Base-by-base conservation (phyloP, 2,113 vertebrate genomes). In the Anolis sagrei region DNA sequence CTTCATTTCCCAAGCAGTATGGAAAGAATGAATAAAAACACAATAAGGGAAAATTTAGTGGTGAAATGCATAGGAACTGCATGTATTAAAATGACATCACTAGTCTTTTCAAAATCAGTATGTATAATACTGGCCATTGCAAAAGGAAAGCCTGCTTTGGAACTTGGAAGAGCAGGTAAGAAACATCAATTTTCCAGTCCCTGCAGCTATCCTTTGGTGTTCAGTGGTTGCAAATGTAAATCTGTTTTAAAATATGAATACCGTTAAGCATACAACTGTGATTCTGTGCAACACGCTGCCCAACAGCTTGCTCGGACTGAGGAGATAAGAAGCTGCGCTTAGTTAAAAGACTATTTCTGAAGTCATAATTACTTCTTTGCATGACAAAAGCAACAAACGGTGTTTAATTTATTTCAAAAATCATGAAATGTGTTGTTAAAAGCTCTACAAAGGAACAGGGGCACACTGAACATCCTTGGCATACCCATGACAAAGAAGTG, bases 341-440 rank as follows among this genome's bases (percentile, higher is more conserved):
- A 2, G 29, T 76, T 23, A 27, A 89, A 69, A 39, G 58, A 66
- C 1, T 10, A 0, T 29, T 89, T 5, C 32, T 84, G 54, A 83
- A 87, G 80, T 78, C 16, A n/a, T 88, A 84, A 69, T 89, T 91
- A 0, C 1, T 78, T 0, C 89, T 93, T 89, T 88, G 19, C 77
- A 77, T 70, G 91, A 75, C 44, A 78, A 77, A 91, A 89, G 88
- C 3, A 82, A 44, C 0, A 29, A 76, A 18, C 8, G 23, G 3
- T 11, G n/a, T 78, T 87, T 3, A 79, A 32, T 66, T 92, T 76
- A 6, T 91, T 86, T 76, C 62, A 76, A 78, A 68, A 68, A 1
- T 89, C 87, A 90, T 86, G 44, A 91, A 69, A 85, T 58, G 39
- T 27, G 5, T 76, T 68, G 84, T 75, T 75, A 81, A 86, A 76